Evolutionary conservation across 2,797 vertebrate genomes (phyloP).

Genomic region (Prionace glauca): DNA sequence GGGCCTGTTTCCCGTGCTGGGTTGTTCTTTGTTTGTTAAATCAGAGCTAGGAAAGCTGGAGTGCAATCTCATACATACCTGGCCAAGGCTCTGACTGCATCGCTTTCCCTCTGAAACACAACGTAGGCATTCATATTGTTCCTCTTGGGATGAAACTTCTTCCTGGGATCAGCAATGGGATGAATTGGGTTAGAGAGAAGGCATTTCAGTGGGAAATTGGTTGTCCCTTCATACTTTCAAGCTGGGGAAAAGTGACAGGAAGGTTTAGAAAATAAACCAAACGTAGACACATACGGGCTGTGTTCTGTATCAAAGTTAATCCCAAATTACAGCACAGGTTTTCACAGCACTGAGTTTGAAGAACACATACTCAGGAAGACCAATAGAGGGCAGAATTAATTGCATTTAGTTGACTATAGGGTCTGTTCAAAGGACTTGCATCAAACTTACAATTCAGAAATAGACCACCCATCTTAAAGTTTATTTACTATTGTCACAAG

Average conservation of each 20-base stretch:
- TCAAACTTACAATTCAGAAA: not conserved
- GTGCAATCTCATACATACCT: constrained; percentile 61
- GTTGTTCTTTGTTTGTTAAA: too few species aligned
- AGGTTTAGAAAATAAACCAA: not conserved
- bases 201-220: not conserved
- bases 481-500: too few species aligned
- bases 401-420: not conserved
- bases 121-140: constrained; percentile 86
- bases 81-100: constrained; percentile 63
- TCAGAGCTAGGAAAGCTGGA: too few species aligned
- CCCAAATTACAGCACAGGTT: not conserved
- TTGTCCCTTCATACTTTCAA: not conserved
- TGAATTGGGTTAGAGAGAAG: not conserved
- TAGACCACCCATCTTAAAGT: not conserved
- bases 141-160: constrained; percentile 71
- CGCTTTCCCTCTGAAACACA: constrained; percentile 72
- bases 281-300: not conserved
- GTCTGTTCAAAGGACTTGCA: not conserved
- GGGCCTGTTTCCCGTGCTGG: too few species aligned
- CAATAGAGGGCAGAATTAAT: not conserved
- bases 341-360: not conserved
- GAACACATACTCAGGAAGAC: not conserved
- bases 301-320: not conserved
- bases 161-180: constrained; percentile 54
- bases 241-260: not conserved